Evolutionary conservation across 1,140 invertebrate species (phyloP).

Genomic region (Metopolophium dirhodum): DNA sequence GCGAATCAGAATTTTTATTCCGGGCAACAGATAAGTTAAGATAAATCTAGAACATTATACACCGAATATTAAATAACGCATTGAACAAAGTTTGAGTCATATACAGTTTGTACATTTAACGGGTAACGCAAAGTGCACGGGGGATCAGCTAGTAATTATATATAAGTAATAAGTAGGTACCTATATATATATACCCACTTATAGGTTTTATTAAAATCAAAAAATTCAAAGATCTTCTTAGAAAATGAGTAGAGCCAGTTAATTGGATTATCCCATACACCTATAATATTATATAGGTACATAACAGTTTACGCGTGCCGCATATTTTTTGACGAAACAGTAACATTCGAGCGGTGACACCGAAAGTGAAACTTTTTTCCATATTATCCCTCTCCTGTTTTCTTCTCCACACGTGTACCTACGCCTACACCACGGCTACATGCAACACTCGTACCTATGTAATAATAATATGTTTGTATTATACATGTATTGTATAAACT

Average conservation of each 20-base stretch:
- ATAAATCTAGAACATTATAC: no score
- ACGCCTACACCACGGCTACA: not conserved
- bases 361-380: constrained; percentile 15
- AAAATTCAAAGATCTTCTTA: no score
- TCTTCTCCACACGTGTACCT: not conserved
- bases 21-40: no score
- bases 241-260: not conserved
- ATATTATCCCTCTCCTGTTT: not conserved
- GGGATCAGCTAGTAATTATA: no score
- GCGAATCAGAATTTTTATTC: no score
- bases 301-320: not conserved
- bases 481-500: not conserved
- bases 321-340: not conserved
- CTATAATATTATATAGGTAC: not conserved
- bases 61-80: no score
- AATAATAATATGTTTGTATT: not conserved
- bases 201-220: no score
- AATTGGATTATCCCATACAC: not conserved
- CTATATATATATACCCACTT: no score
- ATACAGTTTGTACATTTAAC: no score
- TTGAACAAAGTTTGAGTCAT: no score
- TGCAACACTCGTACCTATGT: not conserved
- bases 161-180: no score
- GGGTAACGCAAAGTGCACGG: no score
- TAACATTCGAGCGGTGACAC: not conserved